Conservation (phyloP, 2,888 invertebrate species). For the Epistrophe eligans region DNA sequence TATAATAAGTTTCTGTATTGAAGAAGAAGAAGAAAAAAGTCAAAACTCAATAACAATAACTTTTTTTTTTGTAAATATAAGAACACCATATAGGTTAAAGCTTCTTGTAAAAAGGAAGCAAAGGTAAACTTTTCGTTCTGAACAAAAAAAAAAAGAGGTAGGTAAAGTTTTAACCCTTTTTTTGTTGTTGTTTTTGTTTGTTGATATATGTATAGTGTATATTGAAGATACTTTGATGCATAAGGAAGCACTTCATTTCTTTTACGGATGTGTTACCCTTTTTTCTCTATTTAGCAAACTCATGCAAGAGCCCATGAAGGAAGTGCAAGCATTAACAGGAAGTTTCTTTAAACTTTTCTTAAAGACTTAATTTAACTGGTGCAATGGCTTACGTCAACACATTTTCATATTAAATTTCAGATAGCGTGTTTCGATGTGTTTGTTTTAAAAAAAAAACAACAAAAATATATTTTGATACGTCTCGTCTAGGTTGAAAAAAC, state of each 20-base stretch:
- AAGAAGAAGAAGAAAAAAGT: conserved; percentile 1
- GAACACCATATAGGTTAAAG: neutral
- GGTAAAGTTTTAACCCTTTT: neutral
- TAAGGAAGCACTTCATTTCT: conserved; percentile 17
- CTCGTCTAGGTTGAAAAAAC: neutral
- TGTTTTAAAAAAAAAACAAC: neutral
- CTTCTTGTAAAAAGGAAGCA: conserved; percentile 9
- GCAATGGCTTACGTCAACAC: conserved; percentile 34
- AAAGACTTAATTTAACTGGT: conserved; percentile 34
- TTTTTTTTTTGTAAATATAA: neutral
- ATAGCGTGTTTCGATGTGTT: conserved; percentile 9
- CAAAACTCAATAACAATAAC: conserved; percentile 17
- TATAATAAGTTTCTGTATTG: conserved; percentile 19
- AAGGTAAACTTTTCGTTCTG: conserved; percentile 5
- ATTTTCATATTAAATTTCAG: neutral
- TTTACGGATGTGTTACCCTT: conserved; percentile 19
- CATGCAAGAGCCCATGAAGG: conserved; percentile 11
- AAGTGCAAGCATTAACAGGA: conserved; percentile 21
- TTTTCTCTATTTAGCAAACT: neutral
- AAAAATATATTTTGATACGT: neutral
- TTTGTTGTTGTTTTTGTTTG: neutral
- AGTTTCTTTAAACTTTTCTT: conserved; percentile 20
- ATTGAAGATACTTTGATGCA: conserved; percentile 23
- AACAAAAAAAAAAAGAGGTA: neutral
- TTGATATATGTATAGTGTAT: neutral